These are phyloP conservation scores for Hydrozoanthus gracilis DNA, from an alignment of 92 coral and sea anemone genomes.

Conservation along the genomic window DNA sequence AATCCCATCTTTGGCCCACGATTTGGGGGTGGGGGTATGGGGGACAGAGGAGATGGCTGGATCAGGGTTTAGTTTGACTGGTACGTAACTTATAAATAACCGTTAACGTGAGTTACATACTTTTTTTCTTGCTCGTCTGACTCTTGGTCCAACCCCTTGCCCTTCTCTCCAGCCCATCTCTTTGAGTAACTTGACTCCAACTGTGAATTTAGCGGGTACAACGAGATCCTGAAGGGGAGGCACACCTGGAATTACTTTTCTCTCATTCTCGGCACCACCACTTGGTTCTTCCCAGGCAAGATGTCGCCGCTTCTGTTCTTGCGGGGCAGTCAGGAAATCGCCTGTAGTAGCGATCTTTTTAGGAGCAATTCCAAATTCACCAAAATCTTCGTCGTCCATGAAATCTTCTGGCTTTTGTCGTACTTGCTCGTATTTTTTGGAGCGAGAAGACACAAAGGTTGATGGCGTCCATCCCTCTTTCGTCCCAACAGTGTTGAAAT, in stretches of 20 bases:
- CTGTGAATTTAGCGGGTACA: constrained; percentile 84
- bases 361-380: constrained; percentile 97
- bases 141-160: constrained; percentile 96
- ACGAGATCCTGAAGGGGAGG: constrained; percentile 82
- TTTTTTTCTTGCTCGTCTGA: constrained; percentile 81
- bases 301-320: constrained; percentile 44
- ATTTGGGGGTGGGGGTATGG: too few species aligned
- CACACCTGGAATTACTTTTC: constrained; percentile 54
- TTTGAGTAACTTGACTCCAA: constrained; percentile 86
- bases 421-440: constrained; percentile 65
- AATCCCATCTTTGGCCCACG: too few species aligned
- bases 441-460: constrained; percentile 89
- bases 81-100: too few species aligned
- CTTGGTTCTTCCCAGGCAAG: constrained; percentile 46
- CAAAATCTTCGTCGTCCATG: constrained; percentile 97
- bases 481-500: constrained; percentile 97
- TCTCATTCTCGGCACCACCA: background rate
- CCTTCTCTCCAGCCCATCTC: constrained; percentile 99
- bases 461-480: constrained; percentile 98
- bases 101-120: constrained; percentile 46
- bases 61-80: too few species aligned
- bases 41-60: too few species aligned
- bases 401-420: constrained; percentile 95
- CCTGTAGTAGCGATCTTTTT: constrained; percentile 82
- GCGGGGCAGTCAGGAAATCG: constrained; percentile 64